A percentile compares a stretch with the other conserved stretches of the same genome.
Evolutionary conservation across 1,140 invertebrate species (phyloP).

Genomic region (Colletes gigas): DNA sequence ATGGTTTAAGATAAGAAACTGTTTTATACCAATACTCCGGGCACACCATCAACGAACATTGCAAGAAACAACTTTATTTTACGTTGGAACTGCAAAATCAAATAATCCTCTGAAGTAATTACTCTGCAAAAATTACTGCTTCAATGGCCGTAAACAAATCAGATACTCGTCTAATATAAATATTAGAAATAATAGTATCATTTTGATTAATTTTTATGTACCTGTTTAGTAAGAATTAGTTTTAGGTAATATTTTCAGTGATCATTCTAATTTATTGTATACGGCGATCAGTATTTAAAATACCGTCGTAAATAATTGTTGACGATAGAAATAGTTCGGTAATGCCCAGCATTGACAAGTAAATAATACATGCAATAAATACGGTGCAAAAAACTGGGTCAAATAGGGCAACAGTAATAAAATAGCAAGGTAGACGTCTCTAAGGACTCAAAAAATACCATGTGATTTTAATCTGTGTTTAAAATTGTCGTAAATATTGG

Average conservation of each 20-base stretch:
- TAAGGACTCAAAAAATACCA: constrained; percentile 17
- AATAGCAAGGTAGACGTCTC: constrained; percentile 21
- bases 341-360: not conserved
- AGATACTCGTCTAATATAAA: not conserved
- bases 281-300: not conserved
- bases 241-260: not conserved
- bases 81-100: not conserved
- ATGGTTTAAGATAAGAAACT: constrained; percentile 4
- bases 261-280: not conserved
- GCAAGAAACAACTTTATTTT: not conserved
- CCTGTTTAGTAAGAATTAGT: not conserved
- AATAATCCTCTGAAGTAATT: not conserved
- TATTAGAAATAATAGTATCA: not conserved
- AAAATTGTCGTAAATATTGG: not conserved
- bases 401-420: not conserved
- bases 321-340: not conserved
- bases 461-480: not conserved
- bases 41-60: not conserved
- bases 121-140: not conserved
- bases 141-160: not conserved
- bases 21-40: not conserved
- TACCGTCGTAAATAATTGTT: not conserved
- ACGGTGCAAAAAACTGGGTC: constrained; percentile 27
- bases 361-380: constrained; percentile 24
- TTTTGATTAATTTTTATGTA: not conserved